Base-by-base conservation (phyloP, 2,113 vertebrate genomes). In the Microcebus murinus region DNA sequence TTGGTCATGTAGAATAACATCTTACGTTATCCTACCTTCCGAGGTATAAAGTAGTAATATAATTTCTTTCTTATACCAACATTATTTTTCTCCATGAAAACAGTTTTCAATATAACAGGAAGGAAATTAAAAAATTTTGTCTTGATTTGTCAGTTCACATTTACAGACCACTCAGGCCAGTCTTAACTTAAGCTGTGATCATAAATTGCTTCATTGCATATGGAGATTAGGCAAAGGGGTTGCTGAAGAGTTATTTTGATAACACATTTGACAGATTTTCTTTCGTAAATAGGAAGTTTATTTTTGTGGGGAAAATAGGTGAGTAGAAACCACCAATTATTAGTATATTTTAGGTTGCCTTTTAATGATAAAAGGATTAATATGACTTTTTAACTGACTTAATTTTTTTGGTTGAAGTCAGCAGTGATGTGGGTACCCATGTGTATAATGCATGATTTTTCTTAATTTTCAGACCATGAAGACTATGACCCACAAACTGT, bases 401-500 rank as follows among this genome's bases (percentile, higher is more conserved):
- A 31, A 27, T 4, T 94, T 13, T 6, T 87, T 42, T 67, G 15
- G 14, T 95, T 73, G 34, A 70, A 96, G 39, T 87, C n/a, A 77
- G 2, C 14, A 6, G 71, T 90, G 31, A 65, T 96, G 76, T 91
- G 61, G 57, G 18, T 80, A 14, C 82, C 31, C 39, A 17, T 79
- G 31, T 97, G 81, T 95, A 29, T 97, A 96, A 98, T 79, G 21
- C 91, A 36, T 48, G n/a, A 17, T 98, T 94, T n/a, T 29, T 97
- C 14, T 89, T 97, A n/a, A 94, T 39, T 97, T 99, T 36, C 98
- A 99, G 99, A 99, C 96, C 99, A 99, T 97, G 98, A 99, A 77
- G 99, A 99, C 97, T 99, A 99, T 97, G 99, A 99, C 98, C 99
- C 99, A 80, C 99, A 99, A 97, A 99, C 99, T 77, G 99, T 99